phyloP scores from a whole-genome alignment of 2,888 invertebrate genomes.

The Eustalomyia histrio region DNA sequence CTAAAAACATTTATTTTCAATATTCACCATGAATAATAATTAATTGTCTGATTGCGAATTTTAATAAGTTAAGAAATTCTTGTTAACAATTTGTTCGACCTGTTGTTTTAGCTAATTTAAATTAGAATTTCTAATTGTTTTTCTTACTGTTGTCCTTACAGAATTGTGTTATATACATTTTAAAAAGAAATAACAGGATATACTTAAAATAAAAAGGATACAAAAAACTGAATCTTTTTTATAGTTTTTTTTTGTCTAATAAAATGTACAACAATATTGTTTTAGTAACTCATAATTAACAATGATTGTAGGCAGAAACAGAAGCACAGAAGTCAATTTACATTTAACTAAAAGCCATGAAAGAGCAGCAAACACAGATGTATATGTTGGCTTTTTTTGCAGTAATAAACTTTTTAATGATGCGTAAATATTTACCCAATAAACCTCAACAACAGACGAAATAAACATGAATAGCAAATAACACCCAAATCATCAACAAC shows the following conservation, averaged over 20 bases:
- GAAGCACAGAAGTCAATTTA: background rate
- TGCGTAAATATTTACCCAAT: slow-evolving; percentile 51
- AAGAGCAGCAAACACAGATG: background rate
- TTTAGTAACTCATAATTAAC: background rate
- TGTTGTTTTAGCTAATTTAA: no score
- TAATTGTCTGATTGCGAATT: no score
- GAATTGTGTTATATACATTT: background rate
- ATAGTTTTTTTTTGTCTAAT: background rate
- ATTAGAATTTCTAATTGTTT: background rate
- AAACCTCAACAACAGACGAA: slow-evolving; percentile 28
- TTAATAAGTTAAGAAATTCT: no score
- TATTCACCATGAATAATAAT: no score
- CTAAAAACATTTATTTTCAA: no score
- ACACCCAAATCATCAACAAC: background rate
- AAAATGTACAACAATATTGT: background rate
- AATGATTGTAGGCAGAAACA: background rate
- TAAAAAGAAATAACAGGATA: background rate
- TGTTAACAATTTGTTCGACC: no score
- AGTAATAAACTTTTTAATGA: slow-evolving; percentile 39
- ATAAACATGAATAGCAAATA: background rate
- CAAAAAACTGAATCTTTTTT: no score
- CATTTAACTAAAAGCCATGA: background rate
- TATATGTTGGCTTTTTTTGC: background rate
- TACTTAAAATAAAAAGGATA: no score
- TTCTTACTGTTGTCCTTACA: background rate